These are phyloP conservation scores for Tiliacea aurago DNA, from an alignment of 2,888 invertebrate species.

Conservation along the genomic window DNA sequence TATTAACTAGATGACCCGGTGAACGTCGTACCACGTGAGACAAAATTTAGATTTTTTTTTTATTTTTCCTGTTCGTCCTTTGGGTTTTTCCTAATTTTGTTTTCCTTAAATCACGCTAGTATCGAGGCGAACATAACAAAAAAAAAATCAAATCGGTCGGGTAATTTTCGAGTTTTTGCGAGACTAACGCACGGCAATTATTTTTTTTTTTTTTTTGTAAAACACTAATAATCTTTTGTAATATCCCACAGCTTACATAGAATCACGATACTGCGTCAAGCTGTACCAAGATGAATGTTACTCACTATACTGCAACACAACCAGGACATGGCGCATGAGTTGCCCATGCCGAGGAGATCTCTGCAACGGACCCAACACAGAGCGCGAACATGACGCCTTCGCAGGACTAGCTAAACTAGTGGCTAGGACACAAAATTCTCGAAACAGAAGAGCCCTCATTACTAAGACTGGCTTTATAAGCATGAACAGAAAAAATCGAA, in stretches of 20 bases:
- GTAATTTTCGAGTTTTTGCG: no score
- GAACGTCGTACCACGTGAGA: no score
- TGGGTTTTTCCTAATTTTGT: no score
- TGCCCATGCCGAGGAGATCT: constrained; percentile 86
- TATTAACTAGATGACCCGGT: no score
- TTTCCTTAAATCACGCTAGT: no score
- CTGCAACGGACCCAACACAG: constrained; percentile 84
- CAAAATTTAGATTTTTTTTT: no score
- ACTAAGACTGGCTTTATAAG: constrained; percentile 57
- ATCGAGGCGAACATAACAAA: no score
- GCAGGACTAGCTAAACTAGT: constrained; percentile 71
- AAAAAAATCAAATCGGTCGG: no score
- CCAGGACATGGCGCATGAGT: constrained; percentile 84
- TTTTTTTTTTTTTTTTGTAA: neutral
- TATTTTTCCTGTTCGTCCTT: no score
- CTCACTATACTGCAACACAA: constrained; percentile 83
- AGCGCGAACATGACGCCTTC: constrained; percentile 82
- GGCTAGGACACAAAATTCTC: constrained; percentile 67
- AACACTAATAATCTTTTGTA: neutral
- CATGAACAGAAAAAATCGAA: constrained; percentile 49
- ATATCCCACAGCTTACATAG: constrained; percentile 79
- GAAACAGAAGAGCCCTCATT: constrained; percentile 67
- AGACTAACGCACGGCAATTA: no score
- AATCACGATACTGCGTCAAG: constrained; percentile 86
- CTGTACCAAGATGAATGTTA: constrained; percentile 88